These are phyloP conservation scores for Pachypsylla venusta DNA, from an alignment of 1,140 invertebrate genomes.

Conservation along the genomic window DNA sequence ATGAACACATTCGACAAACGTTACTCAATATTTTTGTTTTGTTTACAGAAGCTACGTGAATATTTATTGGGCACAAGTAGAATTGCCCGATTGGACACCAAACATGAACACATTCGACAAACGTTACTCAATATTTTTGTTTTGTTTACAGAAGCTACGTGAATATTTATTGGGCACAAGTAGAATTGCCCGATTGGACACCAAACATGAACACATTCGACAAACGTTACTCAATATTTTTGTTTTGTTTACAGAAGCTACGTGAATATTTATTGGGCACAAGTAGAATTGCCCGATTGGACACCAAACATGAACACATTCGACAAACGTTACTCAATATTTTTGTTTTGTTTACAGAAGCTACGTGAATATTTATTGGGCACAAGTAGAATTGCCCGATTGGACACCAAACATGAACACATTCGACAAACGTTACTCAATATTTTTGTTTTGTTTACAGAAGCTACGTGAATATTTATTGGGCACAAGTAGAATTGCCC, in stretches of 20 bases:
- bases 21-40: conserved; percentile 35
- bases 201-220: conserved; percentile 69
- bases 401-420: conserved; percentile 75
- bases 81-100: conserved; percentile 76
- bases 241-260: conserved; percentile 62
- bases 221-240: conserved; percentile 43
- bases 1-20: conserved; percentile 61
- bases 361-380: conserved; percentile 79
- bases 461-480: conserved; percentile 85
- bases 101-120: conserved; percentile 65
- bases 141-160: conserved; percentile 66
- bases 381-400: conserved; percentile 74
- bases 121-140: conserved; percentile 39
- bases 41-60: conserved; percentile 74
- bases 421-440: conserved; percentile 53
- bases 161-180: conserved; percentile 81
- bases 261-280: conserved; percentile 75
- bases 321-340: conserved; percentile 49
- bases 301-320: conserved; percentile 73
- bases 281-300: conserved; percentile 76
- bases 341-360: conserved; percentile 50
- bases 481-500: conserved; percentile 75
- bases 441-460: conserved; percentile 39
- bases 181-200: conserved; percentile 74
- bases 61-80: conserved; percentile 79